Base-by-base conservation (phyloP, 2,113 vertebrate species). In the Pygoscelis antarcticus region DNA sequence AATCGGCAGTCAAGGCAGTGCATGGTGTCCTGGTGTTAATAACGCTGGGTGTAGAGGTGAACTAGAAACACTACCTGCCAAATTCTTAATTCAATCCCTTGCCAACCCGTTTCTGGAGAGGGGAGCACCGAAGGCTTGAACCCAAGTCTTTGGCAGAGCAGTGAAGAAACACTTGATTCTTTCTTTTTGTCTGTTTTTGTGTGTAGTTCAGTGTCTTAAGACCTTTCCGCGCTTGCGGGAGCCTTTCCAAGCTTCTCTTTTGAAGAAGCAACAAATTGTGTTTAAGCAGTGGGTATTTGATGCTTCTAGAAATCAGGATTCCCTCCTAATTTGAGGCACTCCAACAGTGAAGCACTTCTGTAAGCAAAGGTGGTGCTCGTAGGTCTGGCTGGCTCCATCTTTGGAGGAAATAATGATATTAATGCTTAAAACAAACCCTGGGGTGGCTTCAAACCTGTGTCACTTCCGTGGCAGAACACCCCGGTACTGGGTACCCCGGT, bases 211-310 rank as follows among this genome's bases (percentile, higher is more conserved):
- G 66, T 49, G 85, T 89, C 79, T 81, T 66, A 38, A 38, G 76
- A 61, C 40, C 75, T 91, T 96, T 60, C 93, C 12, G 52, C 26
- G 0, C 6, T 38, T 3, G 81, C 40, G 62, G 92, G 65, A 96
- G 86, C 88, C 74, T 90, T 34, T 36, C 81, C 4, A 6, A 93
- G 97, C 96, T 96, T 91, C 91, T 96, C 84, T 96, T 96, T 51
- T 88, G 93, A 78, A 91, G 82, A 74, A 96, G 93, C 91, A 72
- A 3, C 62, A 14, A 60, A 8, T 23, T 9, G 72, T 66, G 58
- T 77, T 57, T 26, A 11, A 64, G 49, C 58, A 46, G 14, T 38
- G 70, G 76, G 7, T 54, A 2, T 68, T 40, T 36, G 60, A 36
- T 54, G 47, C 29, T 61, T 34, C 54, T 66, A 13, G 62, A 52